Percentiles rank a stretch among this genome's conserved stretches.
phyloP scores from a whole-genome alignment of 2,797 vertebrate species.

The Podarcis lilfordi region DNA sequence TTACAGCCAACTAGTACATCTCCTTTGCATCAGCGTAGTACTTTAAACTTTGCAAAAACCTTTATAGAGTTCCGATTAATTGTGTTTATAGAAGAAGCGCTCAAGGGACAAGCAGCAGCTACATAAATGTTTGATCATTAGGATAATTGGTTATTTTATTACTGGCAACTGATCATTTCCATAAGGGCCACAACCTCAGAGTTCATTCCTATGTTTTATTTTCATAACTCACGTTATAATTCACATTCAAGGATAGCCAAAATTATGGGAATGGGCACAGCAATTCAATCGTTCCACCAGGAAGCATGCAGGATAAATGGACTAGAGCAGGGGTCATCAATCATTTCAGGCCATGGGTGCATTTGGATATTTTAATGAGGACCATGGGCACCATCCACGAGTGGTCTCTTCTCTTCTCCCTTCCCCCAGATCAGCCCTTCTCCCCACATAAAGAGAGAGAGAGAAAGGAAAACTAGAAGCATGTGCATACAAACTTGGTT shows the following conservation, averaged over 20 bases:
- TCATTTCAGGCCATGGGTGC: too few relatives aligned
- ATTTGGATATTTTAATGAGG: too few relatives aligned
- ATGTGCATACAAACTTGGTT: too few relatives aligned
- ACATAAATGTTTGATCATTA: neutral
- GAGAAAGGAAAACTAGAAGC: too few relatives aligned
- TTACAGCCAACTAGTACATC: neutral
- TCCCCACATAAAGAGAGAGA: too few relatives aligned
- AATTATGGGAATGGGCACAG: neutral
- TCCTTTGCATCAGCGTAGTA: neutral
- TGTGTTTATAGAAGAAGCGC: neutral
- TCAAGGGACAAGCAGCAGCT: neutral
- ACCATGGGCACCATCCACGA: too few relatives aligned
- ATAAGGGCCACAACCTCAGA: neutral
- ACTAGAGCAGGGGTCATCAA: neutral
- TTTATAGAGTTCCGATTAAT: neutral
- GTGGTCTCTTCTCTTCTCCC: too few relatives aligned
- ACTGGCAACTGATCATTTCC: neutral
- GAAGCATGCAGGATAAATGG: neutral
- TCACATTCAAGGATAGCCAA: neutral
- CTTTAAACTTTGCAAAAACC: neutral
- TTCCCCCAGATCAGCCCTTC: too few relatives aligned
- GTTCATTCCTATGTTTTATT: neutral
- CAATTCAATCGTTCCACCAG: neutral
- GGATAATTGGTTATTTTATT: neutral
- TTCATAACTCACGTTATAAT: neutral